Percentiles rank a stretch among this genome's conserved stretches.
These are phyloP conservation scores for Tretioscincus oriximinensis DNA, from an alignment of 2,113 vertebrate genomes.

Conservation along the genomic window DNA sequence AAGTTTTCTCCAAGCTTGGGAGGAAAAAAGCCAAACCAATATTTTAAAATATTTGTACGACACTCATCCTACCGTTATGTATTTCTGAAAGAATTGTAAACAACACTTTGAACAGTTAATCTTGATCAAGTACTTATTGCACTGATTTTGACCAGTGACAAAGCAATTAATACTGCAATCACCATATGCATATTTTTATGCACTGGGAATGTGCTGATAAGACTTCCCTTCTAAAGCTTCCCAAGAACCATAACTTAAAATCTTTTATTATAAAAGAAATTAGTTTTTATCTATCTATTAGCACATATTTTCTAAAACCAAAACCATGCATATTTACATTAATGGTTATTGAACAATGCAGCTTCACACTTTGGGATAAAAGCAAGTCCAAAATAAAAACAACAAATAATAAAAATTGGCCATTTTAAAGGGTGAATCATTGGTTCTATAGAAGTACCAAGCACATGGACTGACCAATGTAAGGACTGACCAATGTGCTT, in stretches of 20 bases:
- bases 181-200: neutral
- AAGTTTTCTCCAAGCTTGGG: neutral
- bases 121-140: neutral
- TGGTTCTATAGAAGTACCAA: neutral
- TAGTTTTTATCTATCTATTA: neutral
- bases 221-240: neutral
- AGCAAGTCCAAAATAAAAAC: neutral
- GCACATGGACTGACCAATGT: neutral
- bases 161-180: neutral
- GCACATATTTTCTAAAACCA: neutral
- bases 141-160: neutral
- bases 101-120: neutral
- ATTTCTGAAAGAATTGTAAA: neutral
- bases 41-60: neutral
- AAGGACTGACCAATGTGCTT: neutral
- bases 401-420: neutral
- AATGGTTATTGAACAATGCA: neutral
- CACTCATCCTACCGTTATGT: neutral
- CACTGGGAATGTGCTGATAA: neutral
- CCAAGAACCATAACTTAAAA: neutral
- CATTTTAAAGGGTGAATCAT: neutral
- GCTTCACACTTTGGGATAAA: neutral
- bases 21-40: neutral
- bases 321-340: neutral
- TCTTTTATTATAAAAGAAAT: neutral